Evolutionary conservation across 1,140 invertebrate genomes (phyloP), one percentile per base, ranked within the genome.

Genomic region (Sarcophaga peregrina): DNA sequence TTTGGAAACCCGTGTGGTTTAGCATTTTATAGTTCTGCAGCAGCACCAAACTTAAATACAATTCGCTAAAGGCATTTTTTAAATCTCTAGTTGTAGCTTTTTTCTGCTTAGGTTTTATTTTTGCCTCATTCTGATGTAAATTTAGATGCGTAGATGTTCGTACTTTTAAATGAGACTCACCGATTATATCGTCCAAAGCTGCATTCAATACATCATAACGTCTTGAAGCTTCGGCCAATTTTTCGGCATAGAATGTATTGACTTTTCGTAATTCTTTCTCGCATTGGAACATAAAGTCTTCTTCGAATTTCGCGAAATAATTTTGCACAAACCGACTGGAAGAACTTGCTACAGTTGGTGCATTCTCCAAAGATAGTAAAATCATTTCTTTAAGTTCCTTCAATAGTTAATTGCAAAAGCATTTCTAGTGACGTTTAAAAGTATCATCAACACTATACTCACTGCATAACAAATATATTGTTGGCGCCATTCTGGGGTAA

Each of bases 1-100:
- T 99, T 83, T 98, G 93, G 91, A 99, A 99, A 0, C 98, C 98
- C 11, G 98, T 99, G 87, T 97, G 98, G 91, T 99, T 99, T 8
- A 99, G 92, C 87, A 97, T 98, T 89, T 96, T 95, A 86, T 96
- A 97, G 86, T 96, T 96, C 86, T 96, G 96, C 45, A 96, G 91
- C 5, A 99, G 92, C 84, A 99, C 98, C 17, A 99, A 89, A 85
- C 97, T 98, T 0, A 99, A 92, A 90, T 99, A 99, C 91, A 99
- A 99, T 92, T 99, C 99, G 85, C 97, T 98, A 90, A 99, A 99
- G 0, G 98, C 98, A 75, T 98, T 92, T 91, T 99, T 98, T 9
- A 99, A 90, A 87, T 99, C 98, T 85, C 97, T 86, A 74, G 92
- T 93, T 75, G 92, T 89, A 85, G 89, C 87, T 75, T 92, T 84